Base-by-base conservation (phyloP, 1,140 invertebrate species). In the Phymastichus coffea region DNA sequence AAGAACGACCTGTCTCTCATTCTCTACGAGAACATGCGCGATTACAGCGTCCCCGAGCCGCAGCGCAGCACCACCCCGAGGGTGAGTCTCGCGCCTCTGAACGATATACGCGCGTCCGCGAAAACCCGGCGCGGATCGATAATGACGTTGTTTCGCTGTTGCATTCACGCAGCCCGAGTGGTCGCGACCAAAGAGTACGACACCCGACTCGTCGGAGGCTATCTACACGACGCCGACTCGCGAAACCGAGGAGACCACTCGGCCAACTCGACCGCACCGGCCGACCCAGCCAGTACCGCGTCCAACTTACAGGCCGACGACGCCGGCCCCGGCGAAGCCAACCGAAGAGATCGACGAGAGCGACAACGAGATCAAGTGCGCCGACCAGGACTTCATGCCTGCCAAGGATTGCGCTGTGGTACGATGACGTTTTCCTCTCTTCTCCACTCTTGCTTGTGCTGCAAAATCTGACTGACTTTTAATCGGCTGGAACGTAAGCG, bases 41-140 rank as follows among this genome's bases (percentile, higher is more conserved):
- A 81, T 43, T 95, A 94, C 69, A 74, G 69, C 2, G 91, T 94
- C 1, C 90, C 90, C 3, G 80, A 85, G 57, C 85, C 89, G 2
- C 80, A 82, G 2, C 74, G 84, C 22, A 81, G 82, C 7, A 87
- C 87, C 8, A 91, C 89, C 0, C 86, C 88, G 20, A 85, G 88
- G 66, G 87, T 88, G 73, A 77, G 74, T 37, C 3, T 2, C 6
- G 10, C 4, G 4, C 22, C 12, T 33, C 28, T 33, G 12, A 6
- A 33, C 6, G 28, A 33, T 12, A 7, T 33, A 33, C 28, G 28
- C 6, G 6, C 6, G 28, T 7, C 6, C 28, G 28, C 12, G 28
- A 7, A 33, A 33, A 33, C 6, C 12, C 28, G 20, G 35, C n/a
- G 35, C 51, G 51, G n/a, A n/a, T n/a, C n/a, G n/a, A n/a, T n/a